Evolutionary conservation across 2,113 vertebrate genomes (phyloP), one percentile per base, ranked within the genome.

Genomic region (Atherinomorus stipes): DNA sequence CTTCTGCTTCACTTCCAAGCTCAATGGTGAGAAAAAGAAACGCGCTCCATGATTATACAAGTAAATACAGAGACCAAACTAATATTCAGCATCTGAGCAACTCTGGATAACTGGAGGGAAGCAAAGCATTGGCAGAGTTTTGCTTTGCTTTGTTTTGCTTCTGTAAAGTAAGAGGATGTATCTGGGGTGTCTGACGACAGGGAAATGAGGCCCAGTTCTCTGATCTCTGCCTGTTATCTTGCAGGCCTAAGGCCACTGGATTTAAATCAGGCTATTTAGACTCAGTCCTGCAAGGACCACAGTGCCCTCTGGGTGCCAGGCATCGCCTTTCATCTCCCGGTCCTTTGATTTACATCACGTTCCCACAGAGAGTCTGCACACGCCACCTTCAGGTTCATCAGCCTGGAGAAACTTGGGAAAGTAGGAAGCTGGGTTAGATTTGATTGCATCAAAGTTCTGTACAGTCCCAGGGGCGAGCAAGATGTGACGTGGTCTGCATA

Each of bases 1-100:
- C 44, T 99, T 99, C 93, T 99, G 97, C 90, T 98, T 98, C 90
- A 98, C 97, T 1, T 97, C 97, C 65, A 97, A 97, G 80, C 94
- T 97, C 26, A 95, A 96, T 0, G 97, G 97, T 98, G 91, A 93
- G 93, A 78, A n/a, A 53, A 21, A 49, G 22, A 0, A n/a, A 49
- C 45, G 2, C 1, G 9, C 42, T 44, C 7, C 19, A 7, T 49
- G 0, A 40, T 49, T 23, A 47, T n/a, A 34, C 38, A 56, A 22
- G 44, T 28, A 23, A 62, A 63, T 37, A 44, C 0, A 58, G 26
- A 69, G 44, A 49, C 37, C 19, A 34, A 26, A 26, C 23, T n/a
- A 31, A 22, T 18, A 38, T 53, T 10, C 5, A 21, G 56, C 1
- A 59, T 85, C 26, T 49, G 40, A 73, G 50, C 25, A 53, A 60